Evolutionary conservation across 2,113 vertebrate genomes (phyloP), one percentile per base, ranked within the genome.

Genomic region (Tautogolabrus adspersus): DNA sequence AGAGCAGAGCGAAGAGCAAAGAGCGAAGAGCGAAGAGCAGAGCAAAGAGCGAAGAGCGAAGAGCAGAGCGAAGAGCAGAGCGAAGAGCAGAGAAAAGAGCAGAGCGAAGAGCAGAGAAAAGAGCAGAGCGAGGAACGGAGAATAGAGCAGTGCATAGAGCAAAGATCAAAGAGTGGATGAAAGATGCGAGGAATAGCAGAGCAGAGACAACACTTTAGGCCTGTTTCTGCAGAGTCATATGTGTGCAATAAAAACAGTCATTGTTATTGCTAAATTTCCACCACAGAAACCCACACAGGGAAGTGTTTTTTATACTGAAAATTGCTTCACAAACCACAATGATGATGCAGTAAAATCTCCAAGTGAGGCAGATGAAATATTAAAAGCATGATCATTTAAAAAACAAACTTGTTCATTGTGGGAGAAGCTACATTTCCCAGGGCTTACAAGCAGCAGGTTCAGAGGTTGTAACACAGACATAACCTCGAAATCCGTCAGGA

Each of bases 151-250:
- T n/a, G n/a, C n/a, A n/a, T n/a, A 26, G 26, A 26, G 26, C 26
- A 3, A 3, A 26, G 26, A 26, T 2, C 26, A 26, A 26, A 26
- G 1, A 26, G 26, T 26, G 26, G 26, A 26, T 26, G 26, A 26
- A 26, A 26, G 26, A 26, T 26, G 26, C 26, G 26, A n/a, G n/a
- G n/a, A n/a, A n/a, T n/a, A 26, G 26, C 26, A 26, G 26, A 26
- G 26, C 26, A 26, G 26, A n/a, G 15, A 54, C 23, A 34, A 46
- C 57, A 19, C 40, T 8, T 54, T 18, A 26, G 15, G 52, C 0
- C 9, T 11, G 5, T 73, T 88, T 89, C 49, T 88, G 87, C 83
- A 40, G 10, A 84, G 87, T 90, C 88, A 91, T 87, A 40, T 49
- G 30, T 76, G 54, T 1, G 52, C 65, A 75, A 18, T 37, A 40